Base-by-base conservation (phyloP, 2,113 vertebrate genomes). In the Melanerpes aurifrons region DNA sequence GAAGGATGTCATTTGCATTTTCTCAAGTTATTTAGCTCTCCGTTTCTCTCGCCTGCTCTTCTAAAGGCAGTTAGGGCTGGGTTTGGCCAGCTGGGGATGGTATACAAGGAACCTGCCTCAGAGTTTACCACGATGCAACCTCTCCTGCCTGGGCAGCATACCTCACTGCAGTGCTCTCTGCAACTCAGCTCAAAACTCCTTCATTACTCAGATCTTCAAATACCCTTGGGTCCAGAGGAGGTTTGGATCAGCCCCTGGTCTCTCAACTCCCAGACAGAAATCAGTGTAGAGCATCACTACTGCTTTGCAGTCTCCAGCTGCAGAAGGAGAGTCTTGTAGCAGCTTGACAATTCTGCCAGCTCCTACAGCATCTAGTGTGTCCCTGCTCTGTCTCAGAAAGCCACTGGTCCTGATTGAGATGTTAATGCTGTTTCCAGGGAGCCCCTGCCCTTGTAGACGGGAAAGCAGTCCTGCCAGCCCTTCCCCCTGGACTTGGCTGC, bases 1-100 rank as follows among this genome's bases (percentile, higher is more conserved):
- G 88, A 88, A 90, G 83, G 86, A 95, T 88, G 93, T 56, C 2
- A 88, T 96, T 96, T 95, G 95, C 95, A 96, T 96, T 94, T 96
- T 94, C 93, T 94, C 88, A 78, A 68, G 82, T 90, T 92, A 86
- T 93, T 90, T 95, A 90, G 48, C 2, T 6, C 76, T 94, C 92
- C 66, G 64, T 89, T 91, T 94, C 82, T 76, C 63, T 45, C 88
- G 45, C 58, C 69, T 88, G 88, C 31, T 86, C 88, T 93, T 80
- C 73, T 31, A 7, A 87, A 87, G 66, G 69, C 88, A 72, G 0
- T 73, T 59, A 75, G 64, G 69, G 79, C 35, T 85, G 45, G 21
- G 21, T 73, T 72, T 31, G 54, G 53, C 26, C 87, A 87, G 91
- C 53, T 18, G 70, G 75, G 61, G 26, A n/a, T 37, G 59, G 24